Percentiles rank a stretch among this genome's conserved stretches.
Conservation (phyloP, 2,888 invertebrate species). For the Aethes cnicana region DNA sequence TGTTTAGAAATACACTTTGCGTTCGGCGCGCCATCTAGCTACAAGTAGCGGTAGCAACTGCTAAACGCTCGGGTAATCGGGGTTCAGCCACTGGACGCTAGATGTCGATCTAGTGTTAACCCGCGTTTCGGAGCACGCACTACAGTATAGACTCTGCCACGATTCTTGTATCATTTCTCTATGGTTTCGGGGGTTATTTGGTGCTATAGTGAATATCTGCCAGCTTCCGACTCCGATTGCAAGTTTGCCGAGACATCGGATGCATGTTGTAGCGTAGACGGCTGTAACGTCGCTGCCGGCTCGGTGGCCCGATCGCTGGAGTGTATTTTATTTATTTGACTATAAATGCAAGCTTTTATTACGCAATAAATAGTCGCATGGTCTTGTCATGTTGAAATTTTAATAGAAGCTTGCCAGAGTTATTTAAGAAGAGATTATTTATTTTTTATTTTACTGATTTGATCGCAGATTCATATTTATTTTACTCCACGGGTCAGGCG, state of each 20-base stretch:
- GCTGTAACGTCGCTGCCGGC: constrained; percentile 60
- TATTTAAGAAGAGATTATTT: constrained; percentile 1
- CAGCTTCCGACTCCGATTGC: not conserved
- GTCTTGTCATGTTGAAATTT: not conserved
- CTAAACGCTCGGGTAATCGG: no score
- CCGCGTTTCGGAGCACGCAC: no score
- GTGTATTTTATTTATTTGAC: constrained; percentile 25
- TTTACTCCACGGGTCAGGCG: constrained; percentile 57
- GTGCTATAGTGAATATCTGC: constrained; percentile 3
- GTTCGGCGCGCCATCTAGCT: no score
- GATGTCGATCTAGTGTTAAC: no score
- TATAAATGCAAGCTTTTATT: constrained; percentile 12
- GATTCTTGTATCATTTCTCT: no score
- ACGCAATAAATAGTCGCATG: not conserved
- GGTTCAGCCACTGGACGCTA: no score
- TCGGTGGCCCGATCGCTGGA: constrained; percentile 60
- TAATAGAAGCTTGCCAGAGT: constrained; percentile 22
- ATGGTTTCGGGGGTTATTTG: no score
- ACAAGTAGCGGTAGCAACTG: no score
- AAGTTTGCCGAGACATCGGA: constrained; percentile 56
- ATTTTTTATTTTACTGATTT: constrained; percentile 19
- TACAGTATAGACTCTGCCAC: no score
- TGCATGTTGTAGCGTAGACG: constrained; percentile 77
- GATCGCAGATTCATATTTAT: constrained; percentile 7
- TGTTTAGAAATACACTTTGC: no score